Conservation (phyloP, 1,140 invertebrate species). For the Atta colombica region DNA sequence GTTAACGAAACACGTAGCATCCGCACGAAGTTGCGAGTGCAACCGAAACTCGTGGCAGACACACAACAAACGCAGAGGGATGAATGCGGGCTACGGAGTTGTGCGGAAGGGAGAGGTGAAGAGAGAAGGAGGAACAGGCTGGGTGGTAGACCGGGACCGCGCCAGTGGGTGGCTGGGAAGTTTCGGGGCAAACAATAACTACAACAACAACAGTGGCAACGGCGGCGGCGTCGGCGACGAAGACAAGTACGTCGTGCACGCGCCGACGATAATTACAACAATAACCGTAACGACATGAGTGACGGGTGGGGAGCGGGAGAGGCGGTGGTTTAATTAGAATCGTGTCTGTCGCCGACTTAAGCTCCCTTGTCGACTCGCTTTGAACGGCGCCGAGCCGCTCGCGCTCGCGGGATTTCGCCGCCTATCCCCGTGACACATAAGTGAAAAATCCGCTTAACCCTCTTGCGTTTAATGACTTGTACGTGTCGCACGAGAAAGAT, state of each 20-base stretch:
- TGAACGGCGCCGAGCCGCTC: slow-evolving; percentile 3
- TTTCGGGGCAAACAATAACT: slow-evolving; percentile 75
- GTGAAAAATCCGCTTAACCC: slow-evolving; percentile 60
- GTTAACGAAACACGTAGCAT: slow-evolving; percentile 70
- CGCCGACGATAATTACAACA: slow-evolving; percentile 81
- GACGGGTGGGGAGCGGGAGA: slow-evolving; percentile 22
- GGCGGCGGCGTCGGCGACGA: slow-evolving; percentile 36
- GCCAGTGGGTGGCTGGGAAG: slow-evolving; percentile 62
- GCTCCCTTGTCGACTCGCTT: slow-evolving; percentile 51
- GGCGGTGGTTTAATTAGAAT: slow-evolving; percentile 78
- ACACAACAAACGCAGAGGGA: slow-evolving; percentile 37
- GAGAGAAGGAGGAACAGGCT: slow-evolving; percentile 20
- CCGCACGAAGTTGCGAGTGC: slow-evolving; percentile 61
- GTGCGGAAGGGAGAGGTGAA: neutral
- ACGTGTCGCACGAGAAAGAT: slow-evolving; percentile 40
- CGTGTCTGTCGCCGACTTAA: slow-evolving; percentile 77
- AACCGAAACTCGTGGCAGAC: slow-evolving; percentile 71
- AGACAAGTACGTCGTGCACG: slow-evolving; percentile 71
- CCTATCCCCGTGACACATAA: slow-evolving; percentile 26
- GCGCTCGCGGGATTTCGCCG: slow-evolving; percentile 36
- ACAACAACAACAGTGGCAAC: slow-evolving; percentile 66
- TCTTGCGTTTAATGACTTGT: slow-evolving; percentile 48
- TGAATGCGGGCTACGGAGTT: slow-evolving; percentile 52
- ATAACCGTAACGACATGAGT: slow-evolving; percentile 77
- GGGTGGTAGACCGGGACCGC: slow-evolving; percentile 38